These are phyloP conservation scores for Remorina albescens DNA, from an alignment of 2,797 vertebrate species.

Conservation along the genomic window DNA sequence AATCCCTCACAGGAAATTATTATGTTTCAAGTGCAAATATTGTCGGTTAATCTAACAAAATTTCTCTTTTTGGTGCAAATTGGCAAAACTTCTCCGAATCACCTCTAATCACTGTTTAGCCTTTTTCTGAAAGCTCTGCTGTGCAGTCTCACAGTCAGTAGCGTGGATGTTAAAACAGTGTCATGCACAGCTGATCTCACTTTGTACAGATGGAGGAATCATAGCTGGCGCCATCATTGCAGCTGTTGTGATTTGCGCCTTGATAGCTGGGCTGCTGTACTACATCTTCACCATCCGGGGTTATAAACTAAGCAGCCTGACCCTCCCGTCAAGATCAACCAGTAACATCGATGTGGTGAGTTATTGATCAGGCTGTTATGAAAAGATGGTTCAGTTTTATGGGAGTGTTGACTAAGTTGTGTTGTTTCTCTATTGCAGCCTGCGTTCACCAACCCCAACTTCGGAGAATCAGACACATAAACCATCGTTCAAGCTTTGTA, in stretches of 20 bases:
- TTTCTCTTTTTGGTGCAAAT: too few relatives aligned
- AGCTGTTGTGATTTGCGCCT: conserved; percentile 45
- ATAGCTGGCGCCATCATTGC: conserved; percentile 70
- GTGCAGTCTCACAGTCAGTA: too few relatives aligned
- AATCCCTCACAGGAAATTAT: too few relatives aligned
- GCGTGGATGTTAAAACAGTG: too few relatives aligned
- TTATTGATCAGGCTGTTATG: background rate
- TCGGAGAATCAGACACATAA: conserved; percentile 75
- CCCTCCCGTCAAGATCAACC: conserved; percentile 51
- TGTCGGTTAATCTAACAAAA: too few relatives aligned
- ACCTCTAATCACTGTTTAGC: too few relatives aligned
- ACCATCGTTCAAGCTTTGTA: conserved; percentile 18
- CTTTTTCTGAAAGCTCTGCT: too few relatives aligned
- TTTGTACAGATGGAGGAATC: conserved; percentile 49
- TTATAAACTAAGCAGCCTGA: conserved; percentile 67
- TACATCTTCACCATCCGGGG: conserved; percentile 75
- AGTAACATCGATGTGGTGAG: conserved; percentile 74
- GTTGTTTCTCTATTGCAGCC: conserved; percentile 77
- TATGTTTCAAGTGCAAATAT: too few relatives aligned
- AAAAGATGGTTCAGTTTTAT: rapidly evolving
- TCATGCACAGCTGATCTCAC: background rate
- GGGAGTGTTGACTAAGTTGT: background rate
- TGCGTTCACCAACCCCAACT: conserved; percentile 84
- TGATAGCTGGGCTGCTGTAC: conserved; percentile 72
- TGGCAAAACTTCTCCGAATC: too few relatives aligned